These are phyloP conservation scores for Sylvilagus floridanus DNA, from an alignment of 2,797 vertebrate genomes.

Conservation along the genomic window DNA sequence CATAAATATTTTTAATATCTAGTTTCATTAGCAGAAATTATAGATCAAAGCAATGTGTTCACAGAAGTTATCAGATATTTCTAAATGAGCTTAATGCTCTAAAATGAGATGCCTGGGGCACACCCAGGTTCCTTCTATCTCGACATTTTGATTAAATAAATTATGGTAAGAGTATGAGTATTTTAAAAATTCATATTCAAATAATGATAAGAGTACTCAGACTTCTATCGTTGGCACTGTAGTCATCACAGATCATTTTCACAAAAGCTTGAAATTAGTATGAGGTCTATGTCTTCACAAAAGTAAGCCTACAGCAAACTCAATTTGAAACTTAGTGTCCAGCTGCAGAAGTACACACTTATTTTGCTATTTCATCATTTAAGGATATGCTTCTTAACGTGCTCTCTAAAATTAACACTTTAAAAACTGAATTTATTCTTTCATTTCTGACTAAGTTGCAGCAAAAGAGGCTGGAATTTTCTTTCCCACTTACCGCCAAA, in stretches of 20 bases:
- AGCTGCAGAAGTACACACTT: neutral
- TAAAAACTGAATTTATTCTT: neutral
- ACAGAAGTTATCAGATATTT: slow-evolving; percentile 17
- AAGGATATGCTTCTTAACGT: neutral
- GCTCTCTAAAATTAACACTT: neutral
- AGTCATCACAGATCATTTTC: slow-evolving; percentile 11
- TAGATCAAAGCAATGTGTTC: slow-evolving; percentile 23
- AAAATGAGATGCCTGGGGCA: slow-evolving; percentile 36
- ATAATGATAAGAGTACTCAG: neutral
- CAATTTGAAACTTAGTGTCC: neutral
- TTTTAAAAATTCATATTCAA: neutral
- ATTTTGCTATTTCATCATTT: slow-evolving; percentile 19
- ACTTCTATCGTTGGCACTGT: neutral
- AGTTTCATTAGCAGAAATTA: neutral
- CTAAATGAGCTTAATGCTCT: slow-evolving; percentile 28
- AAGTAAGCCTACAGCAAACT: neutral
- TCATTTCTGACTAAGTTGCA: neutral
- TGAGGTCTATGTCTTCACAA: neutral
- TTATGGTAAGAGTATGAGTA: neutral
- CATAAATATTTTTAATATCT: neutral
- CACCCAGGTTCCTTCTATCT: neutral
- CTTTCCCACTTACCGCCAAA: neutral
- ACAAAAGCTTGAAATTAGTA: neutral
- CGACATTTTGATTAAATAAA: slow-evolving; percentile 17
- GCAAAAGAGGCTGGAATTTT: neutral